Evolutionary conservation across 2,797 vertebrate species (phyloP).

Genomic region (Pangasius krempfi): DNA sequence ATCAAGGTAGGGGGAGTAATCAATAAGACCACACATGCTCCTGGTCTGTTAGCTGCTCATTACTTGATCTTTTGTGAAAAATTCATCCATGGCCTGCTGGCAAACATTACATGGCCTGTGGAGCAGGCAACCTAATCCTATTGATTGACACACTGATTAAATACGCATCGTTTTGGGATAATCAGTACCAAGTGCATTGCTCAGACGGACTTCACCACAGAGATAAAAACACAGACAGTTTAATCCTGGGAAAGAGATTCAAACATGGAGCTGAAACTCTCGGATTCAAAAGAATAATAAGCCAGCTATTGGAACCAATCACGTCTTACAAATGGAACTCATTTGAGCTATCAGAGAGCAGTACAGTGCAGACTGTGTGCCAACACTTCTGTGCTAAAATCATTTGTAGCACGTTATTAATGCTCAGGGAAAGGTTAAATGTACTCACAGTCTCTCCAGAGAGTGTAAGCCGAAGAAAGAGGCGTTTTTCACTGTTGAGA

Average conservation of each 20-base stretch:
- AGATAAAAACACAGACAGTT: slow-evolving; percentile 5
- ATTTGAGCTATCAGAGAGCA: neutral
- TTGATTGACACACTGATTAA: slow-evolving; percentile 29
- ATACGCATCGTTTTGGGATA: slow-evolving; percentile 18
- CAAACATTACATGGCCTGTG: slow-evolving; percentile 13
- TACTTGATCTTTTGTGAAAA: slow-evolving; percentile 28
- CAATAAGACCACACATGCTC: slow-evolving; percentile 58
- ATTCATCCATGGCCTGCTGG: neutral
- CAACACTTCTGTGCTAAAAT: neutral
- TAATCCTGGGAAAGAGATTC: neutral
- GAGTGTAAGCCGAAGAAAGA: slow-evolving; percentile 83
- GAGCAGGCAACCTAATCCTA: slow-evolving; percentile 17
- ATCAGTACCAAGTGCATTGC: neutral
- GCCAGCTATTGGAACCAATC: neutral
- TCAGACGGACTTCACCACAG: neutral
- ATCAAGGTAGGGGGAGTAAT: slow-evolving; percentile 59
- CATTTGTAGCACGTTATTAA: slow-evolving; percentile 36
- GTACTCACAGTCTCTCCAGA: slow-evolving; percentile 91
- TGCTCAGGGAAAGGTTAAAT: slow-evolving; percentile 43
- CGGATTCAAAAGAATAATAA: slow-evolving; percentile 6
- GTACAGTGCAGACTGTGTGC: neutral
- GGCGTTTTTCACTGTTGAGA: slow-evolving; percentile 80
- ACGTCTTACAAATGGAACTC: slow-evolving; percentile 6
- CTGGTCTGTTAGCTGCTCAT: slow-evolving; percentile 25
- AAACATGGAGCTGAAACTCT: neutral